Conservation (phyloP, 1,140 invertebrate genomes). For the Papilio polyxenes region DNA sequence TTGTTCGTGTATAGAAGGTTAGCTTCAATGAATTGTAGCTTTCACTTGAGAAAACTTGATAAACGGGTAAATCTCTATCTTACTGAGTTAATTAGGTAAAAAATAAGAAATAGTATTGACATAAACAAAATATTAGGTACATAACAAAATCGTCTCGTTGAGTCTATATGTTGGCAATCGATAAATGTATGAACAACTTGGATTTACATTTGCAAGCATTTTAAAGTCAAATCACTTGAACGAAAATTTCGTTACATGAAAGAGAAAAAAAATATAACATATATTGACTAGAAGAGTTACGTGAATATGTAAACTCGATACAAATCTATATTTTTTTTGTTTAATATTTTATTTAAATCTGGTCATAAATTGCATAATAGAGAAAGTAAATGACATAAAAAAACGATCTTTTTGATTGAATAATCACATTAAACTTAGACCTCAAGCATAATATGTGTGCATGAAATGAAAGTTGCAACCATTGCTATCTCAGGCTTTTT, state of each 20-base stretch:
- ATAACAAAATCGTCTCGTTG: not conserved
- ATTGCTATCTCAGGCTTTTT: no score
- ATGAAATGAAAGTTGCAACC: constrained; percentile 16
- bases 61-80: no score
- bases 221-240: not conserved
- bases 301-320: not conserved
- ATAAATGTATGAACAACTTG: no score
- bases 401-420: not conserved
- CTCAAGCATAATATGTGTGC: constrained; percentile 7
- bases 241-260: not conserved
- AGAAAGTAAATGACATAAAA: constrained; percentile 23
- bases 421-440: constrained; percentile 28
- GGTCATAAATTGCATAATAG: not conserved
- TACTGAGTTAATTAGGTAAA: no score
- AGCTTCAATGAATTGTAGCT: not conserved
- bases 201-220: no score
- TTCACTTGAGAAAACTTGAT: no score
- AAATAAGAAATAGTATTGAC: no score
- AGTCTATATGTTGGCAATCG: not conserved
- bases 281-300: not conserved
- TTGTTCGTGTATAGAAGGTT: not conserved
- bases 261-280: not conserved
- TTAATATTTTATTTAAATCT: not conserved
- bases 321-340: not conserved
- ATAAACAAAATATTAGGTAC: not conserved